Percentiles rank a stretch among this genome's conserved stretches.
These are phyloP conservation scores for Acanthurus tractus DNA, from an alignment of 2,797 vertebrate species.

Conservation along the genomic window DNA sequence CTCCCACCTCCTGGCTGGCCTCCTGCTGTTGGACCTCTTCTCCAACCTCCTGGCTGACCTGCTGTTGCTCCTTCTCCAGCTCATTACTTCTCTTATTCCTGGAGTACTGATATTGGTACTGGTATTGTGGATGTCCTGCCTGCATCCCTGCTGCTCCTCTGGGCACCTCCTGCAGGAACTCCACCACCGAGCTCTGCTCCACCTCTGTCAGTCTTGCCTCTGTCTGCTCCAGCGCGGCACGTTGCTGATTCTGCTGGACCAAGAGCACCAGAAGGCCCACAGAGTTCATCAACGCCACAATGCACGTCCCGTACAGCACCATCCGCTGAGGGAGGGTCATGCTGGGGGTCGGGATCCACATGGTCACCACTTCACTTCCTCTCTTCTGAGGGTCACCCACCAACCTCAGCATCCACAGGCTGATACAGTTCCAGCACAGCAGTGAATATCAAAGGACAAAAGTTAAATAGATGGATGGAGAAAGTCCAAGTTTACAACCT, in stretches of 20 bases:
- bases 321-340: slow-evolving; percentile 82
- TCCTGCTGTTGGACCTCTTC: slow-evolving; percentile 50
- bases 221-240: slow-evolving; percentile 76
- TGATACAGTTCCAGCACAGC: not conserved
- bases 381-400: slow-evolving; percentile 59
- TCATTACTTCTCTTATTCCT: slow-evolving; percentile 87
- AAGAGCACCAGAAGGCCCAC: slow-evolving; percentile 90
- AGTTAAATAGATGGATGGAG: not conserved
- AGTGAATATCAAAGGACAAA: slow-evolving; percentile 1
- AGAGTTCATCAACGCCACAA: slow-evolving; percentile 87
- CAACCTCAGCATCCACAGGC: slow-evolving; percentile 60
- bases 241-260: slow-evolving; percentile 89
- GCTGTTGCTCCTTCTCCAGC: slow-evolving; percentile 62
- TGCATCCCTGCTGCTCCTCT: slow-evolving; percentile 61
- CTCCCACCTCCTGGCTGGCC: slow-evolving; percentile 76
- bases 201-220: slow-evolving; percentile 78
- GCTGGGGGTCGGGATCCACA: slow-evolving; percentile 81
- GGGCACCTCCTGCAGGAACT: slow-evolving; percentile 83
- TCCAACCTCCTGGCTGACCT: slow-evolving; percentile 22
- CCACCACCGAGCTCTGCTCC: slow-evolving; percentile 82
- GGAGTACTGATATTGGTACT: slow-evolving; percentile 71
- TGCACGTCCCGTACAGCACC: slow-evolving; percentile 85
- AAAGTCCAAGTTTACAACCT: slow-evolving; percentile 10
- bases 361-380: slow-evolving; percentile 70
- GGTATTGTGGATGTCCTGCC: slow-evolving; percentile 54